These are phyloP conservation scores for Abrostola triplasia DNA, from an alignment of 2,888 invertebrate genomes.

Conservation along the genomic window DNA sequence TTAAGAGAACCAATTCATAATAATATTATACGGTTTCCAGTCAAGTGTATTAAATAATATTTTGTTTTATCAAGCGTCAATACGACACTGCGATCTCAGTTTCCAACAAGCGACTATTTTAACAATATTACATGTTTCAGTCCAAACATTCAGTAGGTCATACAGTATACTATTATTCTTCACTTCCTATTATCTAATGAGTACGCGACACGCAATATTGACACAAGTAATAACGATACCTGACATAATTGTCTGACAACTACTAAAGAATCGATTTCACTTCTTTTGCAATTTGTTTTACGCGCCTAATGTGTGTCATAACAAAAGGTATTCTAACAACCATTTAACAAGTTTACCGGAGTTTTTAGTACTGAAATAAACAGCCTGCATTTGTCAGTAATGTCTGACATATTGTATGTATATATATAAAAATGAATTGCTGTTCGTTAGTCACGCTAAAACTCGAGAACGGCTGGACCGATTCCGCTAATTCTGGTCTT, in stretches of 20 bases:
- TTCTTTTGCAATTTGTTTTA: slow-evolving; percentile 15
- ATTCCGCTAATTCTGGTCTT: too few relatives aligned
- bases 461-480: too few relatives aligned
- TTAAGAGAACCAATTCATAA: too few relatives aligned
- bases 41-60: too few relatives aligned
- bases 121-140: background rate
- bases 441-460: too few relatives aligned
- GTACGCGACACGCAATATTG: slow-evolving; percentile 19
- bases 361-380: background rate
- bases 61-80: too few relatives aligned
- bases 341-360: background rate
- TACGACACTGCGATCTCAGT: too few relatives aligned
- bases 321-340: background rate
- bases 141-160: slow-evolving; percentile 9
- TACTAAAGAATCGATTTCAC: slow-evolving; percentile 27
- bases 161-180: slow-evolving; percentile 1
- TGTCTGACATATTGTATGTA: too few relatives aligned
- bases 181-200: slow-evolving; percentile 19
- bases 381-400: background rate
- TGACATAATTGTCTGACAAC: slow-evolving; percentile 20
- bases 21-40: too few relatives aligned
- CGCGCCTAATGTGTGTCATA: background rate
- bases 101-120: background rate
- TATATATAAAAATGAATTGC: too few relatives aligned
- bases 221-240: slow-evolving; percentile 20